Evolutionary conservation across 2,113 vertebrate species (phyloP).

Genomic region (Isurus oxyrinchus): DNA sequence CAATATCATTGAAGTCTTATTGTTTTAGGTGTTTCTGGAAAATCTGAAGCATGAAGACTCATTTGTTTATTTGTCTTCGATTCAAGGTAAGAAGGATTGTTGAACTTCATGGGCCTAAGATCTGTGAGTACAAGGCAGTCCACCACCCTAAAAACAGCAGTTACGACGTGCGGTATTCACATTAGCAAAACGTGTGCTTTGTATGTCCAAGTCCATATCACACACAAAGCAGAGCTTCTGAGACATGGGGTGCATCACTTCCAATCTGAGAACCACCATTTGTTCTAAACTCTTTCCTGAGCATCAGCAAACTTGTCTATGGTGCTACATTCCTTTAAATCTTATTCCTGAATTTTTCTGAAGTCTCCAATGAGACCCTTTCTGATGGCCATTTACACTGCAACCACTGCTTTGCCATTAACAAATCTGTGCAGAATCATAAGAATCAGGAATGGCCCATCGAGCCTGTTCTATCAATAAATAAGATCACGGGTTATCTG

Average conservation of each 20-base stretch:
- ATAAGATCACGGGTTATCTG: too few species aligned
- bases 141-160: background rate
- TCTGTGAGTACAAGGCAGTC: background rate
- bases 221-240: background rate
- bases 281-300: background rate
- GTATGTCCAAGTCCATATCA: background rate
- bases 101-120: background rate
- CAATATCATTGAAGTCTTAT: background rate
- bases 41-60: constrained; percentile 83
- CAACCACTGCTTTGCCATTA: background rate
- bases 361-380: background rate
- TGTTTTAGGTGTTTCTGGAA: constrained; percentile 79
- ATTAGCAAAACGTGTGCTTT: background rate
- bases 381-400: background rate
- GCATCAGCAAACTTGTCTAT: background rate
- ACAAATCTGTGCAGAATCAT: background rate
- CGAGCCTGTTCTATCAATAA: too few species aligned
- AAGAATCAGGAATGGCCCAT: background rate
- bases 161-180: background rate
- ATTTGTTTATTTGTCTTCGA: constrained; percentile 93
- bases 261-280: background rate
- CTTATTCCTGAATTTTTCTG: background rate
- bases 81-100: constrained; percentile 72
- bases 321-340: background rate
- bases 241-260: background rate